Base-by-base conservation (phyloP, 2,113 vertebrate genomes). In the Aramus guarauna region DNA sequence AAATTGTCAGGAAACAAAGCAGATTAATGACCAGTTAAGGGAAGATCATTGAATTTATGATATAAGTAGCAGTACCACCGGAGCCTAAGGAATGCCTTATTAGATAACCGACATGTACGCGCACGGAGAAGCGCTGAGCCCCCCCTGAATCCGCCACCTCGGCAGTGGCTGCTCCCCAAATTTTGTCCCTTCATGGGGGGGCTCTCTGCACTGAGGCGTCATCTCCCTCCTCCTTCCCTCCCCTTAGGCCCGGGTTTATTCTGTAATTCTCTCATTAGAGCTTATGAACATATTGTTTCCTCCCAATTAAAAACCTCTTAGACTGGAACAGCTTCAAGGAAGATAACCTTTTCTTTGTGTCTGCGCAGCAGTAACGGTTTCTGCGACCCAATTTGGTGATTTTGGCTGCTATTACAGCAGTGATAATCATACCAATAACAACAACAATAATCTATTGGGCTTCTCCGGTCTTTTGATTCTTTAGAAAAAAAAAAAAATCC, bases 11-110 rank as follows among this genome's bases (percentile, higher is more conserved):
- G 94, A 92, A 96, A 93, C 9, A 27, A 62, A 94, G 75, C 85
- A 91, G 97, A 97, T 95, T 95, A 96, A 97, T 90, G 92, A 80
- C 76, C 81, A 90, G 67, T 81, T 77, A 92, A 93, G 63, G 45
- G 90, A 71, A 92, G 63, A 96, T 91, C 77, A 48, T 24, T 64
- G 85, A 72, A 94, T 97, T 97, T 89, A 94, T 95, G 55, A 41
- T 73, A 22, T 48, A 89, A 95, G 92, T 47, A 88, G 76, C 88
- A 78, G 52, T 39, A 88, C 64, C 19, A 9, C 45, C 73, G 91
- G 56, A 92, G 86, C 84, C 62, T 56, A 80, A 87, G 93, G 64
- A 90, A 68, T 32, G 41, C 80, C 73, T 91, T 87, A 59, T 77
- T 92, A 77, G 67, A 55, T 75, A 63, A 86, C 29, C 2, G 2